These are phyloP conservation scores for Microhierax caerulescens DNA, from an alignment of 2,797 vertebrate species.

Conservation along the genomic window DNA sequence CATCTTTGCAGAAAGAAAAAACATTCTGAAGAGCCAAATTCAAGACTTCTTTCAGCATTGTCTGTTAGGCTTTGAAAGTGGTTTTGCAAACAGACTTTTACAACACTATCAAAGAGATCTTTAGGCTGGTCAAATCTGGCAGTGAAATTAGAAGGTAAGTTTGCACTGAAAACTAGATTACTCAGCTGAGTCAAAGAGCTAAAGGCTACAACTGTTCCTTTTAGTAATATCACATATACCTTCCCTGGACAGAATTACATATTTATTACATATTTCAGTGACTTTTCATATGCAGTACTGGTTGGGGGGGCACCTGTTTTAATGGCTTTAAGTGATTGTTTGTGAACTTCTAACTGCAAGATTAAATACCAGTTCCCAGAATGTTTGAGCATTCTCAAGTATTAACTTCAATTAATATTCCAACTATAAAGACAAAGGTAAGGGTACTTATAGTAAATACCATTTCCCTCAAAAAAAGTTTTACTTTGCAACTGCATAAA, in stretches of 20 bases:
- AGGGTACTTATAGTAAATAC: background rate
- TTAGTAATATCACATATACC: background rate
- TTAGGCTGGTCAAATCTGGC: background rate
- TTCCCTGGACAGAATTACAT: background rate
- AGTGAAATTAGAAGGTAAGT: background rate
- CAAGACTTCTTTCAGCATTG: background rate
- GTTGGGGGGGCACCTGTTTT: background rate
- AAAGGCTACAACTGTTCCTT: background rate
- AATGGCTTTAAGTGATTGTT: background rate
- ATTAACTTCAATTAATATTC: background rate
- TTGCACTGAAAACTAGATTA: background rate
- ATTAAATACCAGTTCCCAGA: background rate
- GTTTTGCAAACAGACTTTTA: background rate
- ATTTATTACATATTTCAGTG: background rate
- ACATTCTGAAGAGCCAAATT: background rate
- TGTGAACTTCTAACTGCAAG: background rate
- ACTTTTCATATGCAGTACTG: background rate
- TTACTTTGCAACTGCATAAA: background rate
- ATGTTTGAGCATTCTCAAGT: background rate
- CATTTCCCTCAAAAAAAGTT: background rate
- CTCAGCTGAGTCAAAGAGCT: background rate
- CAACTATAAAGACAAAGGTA: background rate
- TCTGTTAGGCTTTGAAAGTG: background rate
- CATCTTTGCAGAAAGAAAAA: background rate
- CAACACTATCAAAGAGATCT: background rate